Base-by-base conservation (phyloP, 2,797 vertebrate species). In the Hydrocynus forskahlii region DNA sequence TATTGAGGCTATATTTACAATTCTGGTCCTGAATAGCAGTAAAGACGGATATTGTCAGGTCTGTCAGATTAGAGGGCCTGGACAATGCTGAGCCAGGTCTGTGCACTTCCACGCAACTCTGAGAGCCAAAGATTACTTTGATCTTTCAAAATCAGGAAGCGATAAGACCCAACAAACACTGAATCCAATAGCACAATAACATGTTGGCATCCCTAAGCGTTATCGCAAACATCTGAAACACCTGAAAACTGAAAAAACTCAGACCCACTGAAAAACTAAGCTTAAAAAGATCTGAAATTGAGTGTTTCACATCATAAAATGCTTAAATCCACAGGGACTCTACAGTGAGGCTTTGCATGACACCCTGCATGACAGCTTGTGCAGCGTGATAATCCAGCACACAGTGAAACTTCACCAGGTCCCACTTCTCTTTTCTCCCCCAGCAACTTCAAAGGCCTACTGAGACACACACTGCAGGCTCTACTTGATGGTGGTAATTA, bases 401-500 rank as follows among this genome's bases (percentile, higher is more conserved):
- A 35, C n/a, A 23, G 68, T 45, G 45, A 81, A 78, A 76, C 66
- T 74, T 83, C 72, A 84, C 75, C 81, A 60, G 83, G 68, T 74
- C 71, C 78, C 79, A 83, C 77, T 81, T 81, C 50, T 43, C 73
- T 81, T 35, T 10, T 48, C 69, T 72, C 71, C 6, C 23, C 35
- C 7, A 2, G 25, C 21, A 45, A 48, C 80, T 73, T 85, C 77
- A 85, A 85, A 85, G 81, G 43, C 13, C n/a, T 64, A 45, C 19
- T 12, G 59, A 64, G 80, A 71, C 57, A 73, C 23, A 40, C 59
- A 55, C 79, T 48, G 29, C 29, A 63, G 70, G 62, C 75, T 70
- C 17, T 45, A 78, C 75, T 76, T 76, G 59, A 83, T 76, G 43
- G 25, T 63, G 25, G 50, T 87, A 84, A 86, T 87, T 84, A 76